Conservation (phyloP, 2,113 vertebrate species). For the Crotalus horridus region DNA sequence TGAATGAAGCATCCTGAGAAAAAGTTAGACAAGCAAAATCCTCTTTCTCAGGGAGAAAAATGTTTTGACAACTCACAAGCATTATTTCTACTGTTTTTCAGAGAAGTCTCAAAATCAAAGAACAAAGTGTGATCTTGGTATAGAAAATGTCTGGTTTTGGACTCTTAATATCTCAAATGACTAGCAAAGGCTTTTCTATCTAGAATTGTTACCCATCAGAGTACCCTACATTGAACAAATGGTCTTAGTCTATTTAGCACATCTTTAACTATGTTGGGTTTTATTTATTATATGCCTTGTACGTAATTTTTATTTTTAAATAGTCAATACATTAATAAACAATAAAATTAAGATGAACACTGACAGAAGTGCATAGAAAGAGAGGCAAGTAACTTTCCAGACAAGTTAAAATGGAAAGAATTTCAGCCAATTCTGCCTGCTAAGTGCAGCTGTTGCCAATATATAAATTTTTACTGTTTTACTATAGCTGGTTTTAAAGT, state of each 20-base stretch:
- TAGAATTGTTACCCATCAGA: neutral
- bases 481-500: neutral
- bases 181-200: neutral
- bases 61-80: neutral
- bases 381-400: neutral
- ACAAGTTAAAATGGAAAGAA: neutral
- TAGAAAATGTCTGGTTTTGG: neutral
- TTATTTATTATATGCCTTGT: neutral
- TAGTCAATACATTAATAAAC: neutral
- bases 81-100: neutral
- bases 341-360: neutral
- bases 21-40: neutral
- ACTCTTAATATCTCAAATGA: neutral
- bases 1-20: neutral
- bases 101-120: neutral
- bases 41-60: neutral
- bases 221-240: neutral
- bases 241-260: neutral
- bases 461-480: neutral
- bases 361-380: neutral
- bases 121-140: neutral
- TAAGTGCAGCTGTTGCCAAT: neutral
- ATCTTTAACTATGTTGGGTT: neutral
- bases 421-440: fast-evolving
- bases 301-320: neutral